Evolutionary conservation across 2,113 vertebrate genomes (phyloP).

Genomic region (Microcebus murinus): DNA sequence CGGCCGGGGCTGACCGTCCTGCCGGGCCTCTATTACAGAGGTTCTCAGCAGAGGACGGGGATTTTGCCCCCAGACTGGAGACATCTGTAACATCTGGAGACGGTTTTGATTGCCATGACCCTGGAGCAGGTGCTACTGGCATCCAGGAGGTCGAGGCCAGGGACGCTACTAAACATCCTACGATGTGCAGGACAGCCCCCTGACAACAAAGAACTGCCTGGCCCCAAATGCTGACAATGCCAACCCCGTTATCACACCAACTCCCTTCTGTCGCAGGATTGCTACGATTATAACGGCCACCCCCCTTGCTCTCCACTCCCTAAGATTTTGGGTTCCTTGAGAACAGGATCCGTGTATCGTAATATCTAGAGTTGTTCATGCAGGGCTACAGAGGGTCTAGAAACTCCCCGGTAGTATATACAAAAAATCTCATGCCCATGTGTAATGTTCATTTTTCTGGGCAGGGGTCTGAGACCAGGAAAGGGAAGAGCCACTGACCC

Average conservation of each 20-base stretch:
- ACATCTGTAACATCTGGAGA: background rate
- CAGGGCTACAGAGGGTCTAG: background rate
- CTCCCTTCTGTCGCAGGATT: background rate
- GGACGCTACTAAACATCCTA: too few relatives aligned
- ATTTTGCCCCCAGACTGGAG: background rate
- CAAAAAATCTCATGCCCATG: too few relatives aligned
- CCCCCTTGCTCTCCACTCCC: background rate
- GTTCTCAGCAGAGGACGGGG: background rate
- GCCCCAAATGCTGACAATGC: background rate
- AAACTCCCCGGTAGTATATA: background rate
- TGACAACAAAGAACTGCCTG: too few relatives aligned
- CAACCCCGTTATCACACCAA: background rate
- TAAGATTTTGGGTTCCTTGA: background rate
- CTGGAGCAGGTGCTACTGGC: background rate
- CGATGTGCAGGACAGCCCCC: background rate
- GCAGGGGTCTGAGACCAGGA: background rate
- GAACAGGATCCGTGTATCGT: background rate
- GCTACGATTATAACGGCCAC: fast-evolving
- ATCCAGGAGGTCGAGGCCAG: background rate
- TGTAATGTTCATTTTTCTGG: background rate
- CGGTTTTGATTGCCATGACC: background rate
- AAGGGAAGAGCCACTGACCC: background rate
- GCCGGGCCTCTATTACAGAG: fast-evolving
- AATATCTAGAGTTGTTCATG: background rate
- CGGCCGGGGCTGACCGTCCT: fast-evolving